Evolutionary conservation across 2,888 invertebrate species (phyloP).

Genomic region (Malachius bipustulatus): DNA sequence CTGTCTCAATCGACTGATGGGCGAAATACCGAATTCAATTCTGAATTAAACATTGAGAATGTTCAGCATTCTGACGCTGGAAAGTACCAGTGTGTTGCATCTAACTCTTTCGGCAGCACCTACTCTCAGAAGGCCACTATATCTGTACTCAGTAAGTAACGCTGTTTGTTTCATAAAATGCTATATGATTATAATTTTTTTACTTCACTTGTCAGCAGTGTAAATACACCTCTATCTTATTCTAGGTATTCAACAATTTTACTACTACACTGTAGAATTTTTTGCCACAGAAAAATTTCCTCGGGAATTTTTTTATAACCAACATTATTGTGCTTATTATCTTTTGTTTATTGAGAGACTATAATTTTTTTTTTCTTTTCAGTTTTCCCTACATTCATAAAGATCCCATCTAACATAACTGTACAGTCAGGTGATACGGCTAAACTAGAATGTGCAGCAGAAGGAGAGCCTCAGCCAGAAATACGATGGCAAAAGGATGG

Average conservation of each 20-base stretch:
- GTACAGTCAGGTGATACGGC: slow-evolving; percentile 77
- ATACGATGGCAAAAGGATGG: slow-evolving; percentile 87
- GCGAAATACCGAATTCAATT: slow-evolving; percentile 55
- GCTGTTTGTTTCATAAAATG: slow-evolving; percentile 7
- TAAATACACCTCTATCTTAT: too few species aligned
- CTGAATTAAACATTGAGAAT: slow-evolving; percentile 60
- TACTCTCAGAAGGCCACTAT: slow-evolving; percentile 80
- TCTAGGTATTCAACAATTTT: too few species aligned
- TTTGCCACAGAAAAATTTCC: too few species aligned
- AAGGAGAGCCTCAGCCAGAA: slow-evolving; percentile 78
- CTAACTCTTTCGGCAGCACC: slow-evolving; percentile 78
- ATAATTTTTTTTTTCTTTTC: slow-evolving; percentile 21
- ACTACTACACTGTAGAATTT: too few species aligned
- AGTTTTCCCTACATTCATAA: slow-evolving; percentile 78
- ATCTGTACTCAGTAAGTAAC: slow-evolving; percentile 61
- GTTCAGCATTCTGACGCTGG: slow-evolving; percentile 75
- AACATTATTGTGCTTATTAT: too few species aligned
- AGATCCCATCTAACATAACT: slow-evolving; percentile 73
- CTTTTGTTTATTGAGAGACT: too few species aligned
- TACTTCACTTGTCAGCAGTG: too few species aligned
- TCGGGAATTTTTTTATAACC: too few species aligned
- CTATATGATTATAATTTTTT: too few species aligned
- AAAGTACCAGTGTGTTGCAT: slow-evolving; percentile 85
- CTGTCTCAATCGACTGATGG: slow-evolving; percentile 39
- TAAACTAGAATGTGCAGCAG: slow-evolving; percentile 81